Evolutionary conservation across 2,888 invertebrate genomes (phyloP).

Genomic region (Cactoblastis cactorum): DNA sequence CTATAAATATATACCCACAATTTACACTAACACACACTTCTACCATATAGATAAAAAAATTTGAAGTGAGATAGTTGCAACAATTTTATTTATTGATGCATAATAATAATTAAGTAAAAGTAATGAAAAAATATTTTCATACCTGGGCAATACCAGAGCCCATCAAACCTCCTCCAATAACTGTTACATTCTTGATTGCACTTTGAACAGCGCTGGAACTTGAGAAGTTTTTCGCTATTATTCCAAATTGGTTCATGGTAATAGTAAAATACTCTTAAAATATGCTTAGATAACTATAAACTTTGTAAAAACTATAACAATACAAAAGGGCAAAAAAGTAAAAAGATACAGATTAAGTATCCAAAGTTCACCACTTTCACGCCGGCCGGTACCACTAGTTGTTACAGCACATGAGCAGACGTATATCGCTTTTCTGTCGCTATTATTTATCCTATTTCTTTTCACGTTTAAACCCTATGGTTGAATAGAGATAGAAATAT

Average conservation of each 20-base stretch:
- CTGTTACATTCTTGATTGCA: conserved; percentile 87
- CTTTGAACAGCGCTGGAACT: conserved; percentile 58
- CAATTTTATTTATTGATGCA: too few relatives aligned
- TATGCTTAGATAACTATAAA: background rate
- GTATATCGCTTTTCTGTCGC: background rate
- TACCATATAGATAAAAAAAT: too few relatives aligned
- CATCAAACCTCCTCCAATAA: conserved; percentile 94
- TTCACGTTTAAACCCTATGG: too few relatives aligned
- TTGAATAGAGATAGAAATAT: too few relatives aligned
- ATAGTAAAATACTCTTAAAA: background rate
- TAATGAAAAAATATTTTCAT: conserved; percentile 21
- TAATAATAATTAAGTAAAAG: conserved; percentile 11
- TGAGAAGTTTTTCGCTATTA: conserved; percentile 59
- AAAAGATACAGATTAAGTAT: conserved; percentile 3
- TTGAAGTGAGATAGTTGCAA: too few relatives aligned
- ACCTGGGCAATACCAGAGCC: conserved; percentile 95
- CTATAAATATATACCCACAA: too few relatives aligned
- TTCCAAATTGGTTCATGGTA: conserved; percentile 58
- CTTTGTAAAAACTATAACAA: background rate
- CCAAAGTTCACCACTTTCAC: conserved; percentile 4
- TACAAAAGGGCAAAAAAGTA: conserved; percentile 1
- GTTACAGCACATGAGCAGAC: background rate
- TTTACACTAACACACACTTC: too few relatives aligned
- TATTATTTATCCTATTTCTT: too few relatives aligned
- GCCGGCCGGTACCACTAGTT: background rate